Evolutionary conservation across 2,888 invertebrate species (phyloP).

Genomic region (Aethes cnicana): DNA sequence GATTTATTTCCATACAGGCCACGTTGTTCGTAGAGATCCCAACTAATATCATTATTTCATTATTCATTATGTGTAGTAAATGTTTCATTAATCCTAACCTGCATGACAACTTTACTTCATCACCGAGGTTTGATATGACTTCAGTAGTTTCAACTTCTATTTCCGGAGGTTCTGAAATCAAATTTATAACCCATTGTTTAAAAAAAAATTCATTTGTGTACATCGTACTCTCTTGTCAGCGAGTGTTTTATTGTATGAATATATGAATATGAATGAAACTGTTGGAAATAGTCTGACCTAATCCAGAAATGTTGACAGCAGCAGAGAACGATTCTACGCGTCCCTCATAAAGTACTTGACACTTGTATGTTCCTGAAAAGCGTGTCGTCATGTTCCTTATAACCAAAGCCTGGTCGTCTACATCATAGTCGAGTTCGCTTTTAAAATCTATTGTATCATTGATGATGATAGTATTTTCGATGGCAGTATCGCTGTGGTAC

Average conservation of each 20-base stretch:
- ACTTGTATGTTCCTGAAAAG: constrained; percentile 57
- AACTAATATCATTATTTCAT: no score
- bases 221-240: no score
- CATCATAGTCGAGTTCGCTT: constrained; percentile 5
- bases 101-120: constrained; percentile 52
- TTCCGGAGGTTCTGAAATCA: constrained; percentile 55
- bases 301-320: constrained; percentile 53
- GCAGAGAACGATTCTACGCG: constrained; percentile 44
- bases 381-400: constrained; percentile 59
- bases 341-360: constrained; percentile 50
- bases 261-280: no score
- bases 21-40: no score
- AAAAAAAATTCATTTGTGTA: background rate
- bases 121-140: constrained; percentile 48
- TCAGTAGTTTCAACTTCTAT: constrained; percentile 43
- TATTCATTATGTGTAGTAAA: no score
- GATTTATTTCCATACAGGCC: no score
- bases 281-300: no score
- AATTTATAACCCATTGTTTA: background rate
- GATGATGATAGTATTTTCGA: constrained; percentile 39
- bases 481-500: constrained; percentile 54
- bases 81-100: constrained; percentile 53
- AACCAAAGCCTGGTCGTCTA: constrained; percentile 46
- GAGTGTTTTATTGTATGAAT: no score
- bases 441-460: background rate